phyloP scores from a whole-genome alignment of 2,888 invertebrate genomes.

The Galeruca laticollis region DNA sequence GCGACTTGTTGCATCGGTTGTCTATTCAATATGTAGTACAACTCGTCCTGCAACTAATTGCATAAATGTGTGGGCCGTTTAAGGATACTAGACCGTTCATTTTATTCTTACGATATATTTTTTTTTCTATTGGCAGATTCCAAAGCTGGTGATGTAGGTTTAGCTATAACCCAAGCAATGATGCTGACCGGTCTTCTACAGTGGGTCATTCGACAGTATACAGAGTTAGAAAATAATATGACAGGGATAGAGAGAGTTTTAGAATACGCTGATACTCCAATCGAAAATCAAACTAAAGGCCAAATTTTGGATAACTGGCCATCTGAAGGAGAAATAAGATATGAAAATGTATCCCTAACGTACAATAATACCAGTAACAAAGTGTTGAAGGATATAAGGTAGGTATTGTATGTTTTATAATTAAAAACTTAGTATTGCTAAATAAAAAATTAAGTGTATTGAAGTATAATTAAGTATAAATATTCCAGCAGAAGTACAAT shows the following conservation, averaged over 20 bases:
- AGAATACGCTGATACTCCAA: conserved; percentile 80
- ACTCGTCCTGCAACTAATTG: too few relatives aligned
- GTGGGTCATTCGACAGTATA: conserved; percentile 82
- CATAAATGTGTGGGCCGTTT: too few relatives aligned
- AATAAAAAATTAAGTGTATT: too few relatives aligned
- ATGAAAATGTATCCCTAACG: conserved; percentile 76
- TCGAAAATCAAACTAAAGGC: conserved; percentile 66
- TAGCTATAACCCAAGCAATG: conserved; percentile 63
- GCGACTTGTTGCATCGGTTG: too few relatives aligned
- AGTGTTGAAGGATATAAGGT: conserved; percentile 65
- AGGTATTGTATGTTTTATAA: too few relatives aligned
- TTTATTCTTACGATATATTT: too few relatives aligned
- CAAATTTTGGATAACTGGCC: conserved; percentile 73
- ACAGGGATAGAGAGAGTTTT: conserved; percentile 90
- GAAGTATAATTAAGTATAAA: too few relatives aligned
- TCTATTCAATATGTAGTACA: too few relatives aligned
- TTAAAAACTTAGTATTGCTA: too few relatives aligned
- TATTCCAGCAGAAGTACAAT: too few relatives aligned
- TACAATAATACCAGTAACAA: conserved; percentile 79
- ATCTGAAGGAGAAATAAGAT: conserved; percentile 75
- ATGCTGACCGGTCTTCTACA: conserved; percentile 73
- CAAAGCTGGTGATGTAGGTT: conserved; percentile 62
- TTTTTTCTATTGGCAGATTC: conserved; percentile 51
- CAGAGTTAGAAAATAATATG: conserved; percentile 78
- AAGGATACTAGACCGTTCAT: background rate